Conservation (phyloP, 37 sponge, comb jelly and placozoan species). For the Crambe crambe region DNA sequence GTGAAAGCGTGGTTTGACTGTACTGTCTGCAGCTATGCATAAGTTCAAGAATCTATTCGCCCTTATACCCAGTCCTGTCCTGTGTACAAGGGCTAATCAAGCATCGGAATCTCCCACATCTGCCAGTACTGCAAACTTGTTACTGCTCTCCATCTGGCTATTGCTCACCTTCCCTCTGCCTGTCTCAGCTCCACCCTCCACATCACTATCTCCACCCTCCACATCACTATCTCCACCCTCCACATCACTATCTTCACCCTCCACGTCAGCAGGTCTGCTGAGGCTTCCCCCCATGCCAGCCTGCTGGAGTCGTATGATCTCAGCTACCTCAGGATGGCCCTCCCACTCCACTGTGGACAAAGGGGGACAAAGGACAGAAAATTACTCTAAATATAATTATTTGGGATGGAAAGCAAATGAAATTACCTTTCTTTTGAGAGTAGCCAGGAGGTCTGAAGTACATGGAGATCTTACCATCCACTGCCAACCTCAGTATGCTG, state of each 20-base stretch:
- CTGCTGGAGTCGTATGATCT: slow-evolving; percentile 61
- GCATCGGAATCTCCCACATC: no score
- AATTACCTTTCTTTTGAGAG: slow-evolving; percentile 62
- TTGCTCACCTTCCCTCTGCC: no score
- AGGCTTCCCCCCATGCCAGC: background rate
- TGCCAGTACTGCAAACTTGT: no score
- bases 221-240: no score
- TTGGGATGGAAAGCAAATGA: background rate
- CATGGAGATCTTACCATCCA: slow-evolving; percentile 85
- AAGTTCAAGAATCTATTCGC: no score
- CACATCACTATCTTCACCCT: background rate
- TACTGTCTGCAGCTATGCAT: no score
- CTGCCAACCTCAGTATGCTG: slow-evolving; percentile 86
- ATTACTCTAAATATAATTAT: background rate
- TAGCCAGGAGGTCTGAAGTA: slow-evolving; percentile 85
- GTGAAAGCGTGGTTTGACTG: no score
- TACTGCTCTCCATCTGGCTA: no score
- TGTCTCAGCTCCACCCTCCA: no score
- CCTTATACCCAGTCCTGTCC: no score
- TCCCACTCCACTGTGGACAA: slow-evolving; percentile 45
- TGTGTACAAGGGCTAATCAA: no score
- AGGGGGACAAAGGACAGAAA: background rate
- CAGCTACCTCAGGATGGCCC: slow-evolving; percentile 62
- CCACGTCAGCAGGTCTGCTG: background rate
- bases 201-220: no score